Base-by-base conservation (phyloP, 2,113 vertebrate species). In the Rhinoptilus africanus region DNA sequence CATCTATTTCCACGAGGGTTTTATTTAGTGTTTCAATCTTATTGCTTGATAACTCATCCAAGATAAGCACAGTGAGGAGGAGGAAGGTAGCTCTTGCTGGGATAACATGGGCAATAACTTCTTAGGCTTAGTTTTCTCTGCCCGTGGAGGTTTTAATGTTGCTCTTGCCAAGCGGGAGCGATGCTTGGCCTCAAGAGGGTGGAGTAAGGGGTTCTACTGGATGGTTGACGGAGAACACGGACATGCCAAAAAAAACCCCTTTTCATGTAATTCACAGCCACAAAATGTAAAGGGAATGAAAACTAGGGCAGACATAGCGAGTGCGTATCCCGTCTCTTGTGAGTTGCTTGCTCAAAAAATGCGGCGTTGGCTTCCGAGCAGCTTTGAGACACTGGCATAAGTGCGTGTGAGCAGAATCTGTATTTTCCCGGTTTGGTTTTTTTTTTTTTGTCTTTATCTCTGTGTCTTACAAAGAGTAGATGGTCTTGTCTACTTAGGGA, bases 61-160 rank as follows among this genome's bases (percentile, higher is more conserved):
- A 30, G 57, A 7, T 7, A 39, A 62, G 23, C 1, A 4, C 12
- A 21, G 50, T 2, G 3, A 48, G 67, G 67, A 80, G 76, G 41
- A 72, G 63, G 73, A 77, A 14, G 39, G 66, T 6, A 3, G 39
- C 14, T 54, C 16, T 39, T 8, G 6, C 39, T 16, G 23, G 57
- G 30, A 23, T 24, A 37, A 15, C 34, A 2, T 1, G 8, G 48
- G 24, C 59, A 12, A 41, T 4, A 12, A 35, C 59, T 26, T 43
- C 35, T 34, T 8, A 21, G 26, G 0, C 30, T 32, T 3, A 0
- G 3, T 18, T 41, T 26, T 8, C 14, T 34, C 34, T 3, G 23
- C 12, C 4, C 23, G 4, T 3, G 35, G 30, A 2, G 14, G 41
- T 24, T 41, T 26, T 47, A 6, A 6, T 1, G 34, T 14, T 4